phyloP scores from a whole-genome alignment of 2,888 invertebrate genomes.

The Drosophila anomalata region DNA sequence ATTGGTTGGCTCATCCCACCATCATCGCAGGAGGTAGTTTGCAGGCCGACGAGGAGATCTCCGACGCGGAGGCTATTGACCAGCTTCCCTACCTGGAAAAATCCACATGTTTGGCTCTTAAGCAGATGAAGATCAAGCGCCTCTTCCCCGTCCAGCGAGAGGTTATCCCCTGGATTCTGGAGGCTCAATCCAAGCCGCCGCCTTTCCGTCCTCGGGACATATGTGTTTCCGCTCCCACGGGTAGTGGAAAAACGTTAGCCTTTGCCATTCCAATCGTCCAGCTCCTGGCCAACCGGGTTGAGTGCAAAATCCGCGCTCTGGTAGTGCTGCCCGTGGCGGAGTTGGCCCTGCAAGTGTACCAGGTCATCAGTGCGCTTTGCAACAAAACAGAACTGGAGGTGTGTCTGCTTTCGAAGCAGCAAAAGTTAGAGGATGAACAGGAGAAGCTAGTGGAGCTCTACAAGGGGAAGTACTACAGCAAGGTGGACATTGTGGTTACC shows the following conservation, averaged over 20 bases:
- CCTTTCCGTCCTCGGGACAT: slow-evolving; percentile 92
- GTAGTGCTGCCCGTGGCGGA: slow-evolving; percentile 97
- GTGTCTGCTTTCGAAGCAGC: slow-evolving; percentile 88
- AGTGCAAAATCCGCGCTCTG: slow-evolving; percentile 90
- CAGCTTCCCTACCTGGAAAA: slow-evolving; percentile 86
- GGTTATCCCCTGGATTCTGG: slow-evolving; percentile 91
- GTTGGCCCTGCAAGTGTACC: slow-evolving; percentile 94
- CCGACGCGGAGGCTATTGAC: slow-evolving; percentile 82
- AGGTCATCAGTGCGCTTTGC: slow-evolving; percentile 90
- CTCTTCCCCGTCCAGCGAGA: slow-evolving; percentile 94
- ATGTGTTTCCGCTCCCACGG: slow-evolving; percentile 98
- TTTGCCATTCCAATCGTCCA: slow-evolving; percentile 96
- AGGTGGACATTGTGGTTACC: slow-evolving; percentile 93
- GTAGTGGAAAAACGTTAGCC: slow-evolving; percentile 98
- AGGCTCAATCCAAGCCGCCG: slow-evolving; percentile 86
- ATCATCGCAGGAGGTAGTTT: slow-evolving; percentile 87
- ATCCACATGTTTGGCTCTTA: slow-evolving; percentile 87
- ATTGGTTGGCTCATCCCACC: slow-evolving; percentile 93
- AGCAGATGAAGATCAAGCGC: slow-evolving; percentile 88
- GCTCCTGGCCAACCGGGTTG: slow-evolving; percentile 86
- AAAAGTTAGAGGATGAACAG: slow-evolving; percentile 88
- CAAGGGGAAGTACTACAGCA: slow-evolving; percentile 81
- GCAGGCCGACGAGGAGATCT: slow-evolving; percentile 86
- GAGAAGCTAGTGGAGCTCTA: slow-evolving; percentile 86
- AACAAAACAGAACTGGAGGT: slow-evolving; percentile 89